Base-by-base conservation (phyloP, 2,113 vertebrate genomes). In the Lucifuga dentata region DNA sequence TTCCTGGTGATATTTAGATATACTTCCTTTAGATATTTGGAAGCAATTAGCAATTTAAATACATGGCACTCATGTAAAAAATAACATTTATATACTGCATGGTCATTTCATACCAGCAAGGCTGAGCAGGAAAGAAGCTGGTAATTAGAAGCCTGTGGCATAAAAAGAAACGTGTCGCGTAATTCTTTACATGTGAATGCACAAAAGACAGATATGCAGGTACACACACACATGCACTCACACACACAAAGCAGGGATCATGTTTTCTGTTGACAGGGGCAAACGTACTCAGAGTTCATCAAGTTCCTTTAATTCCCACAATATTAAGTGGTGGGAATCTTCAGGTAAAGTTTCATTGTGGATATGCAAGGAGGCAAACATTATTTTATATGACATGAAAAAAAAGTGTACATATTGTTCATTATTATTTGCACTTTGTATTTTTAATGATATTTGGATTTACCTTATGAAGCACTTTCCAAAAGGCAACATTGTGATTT, bases 1-100 rank as follows among this genome's bases (percentile, higher is more conserved):
- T 88, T 90, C 76, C 86, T 78, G 70, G 80, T 52, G 86, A 85
- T n/a, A n/a, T n/a, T n/a, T n/a, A n/a, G n/a, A n/a, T n/a, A n/a
- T n/a, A n/a, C n/a, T n/a, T 81, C 45, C 57, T 81, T 84, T 48
- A 68, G 73, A 86, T 70, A 79, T 81, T 82, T 78, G 41, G 79
- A 84, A 53, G 81, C 83, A 85, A 84, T 88, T 82, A 81, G 66
- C 16, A 36, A 65, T 70, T 76, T 80, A 71, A 80, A 76, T 53
- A 66, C 60, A 46, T 41, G 74, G 76, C 70, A 68, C 72, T 80
- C 77, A 71, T 55, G 75, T 70, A 17, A 80, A 87, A 88, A 85
- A 78, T 62, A 84, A 67, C 64, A 15, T 88, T 71, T 71, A 85
- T 85, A 76, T 77, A n/a, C n/a, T n/a, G n/a, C n/a, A n/a, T n/a